phyloP scores from a whole-genome alignment of 53 echinoderm and acorn worm genomes.

The Echinometra lucunter region DNA sequence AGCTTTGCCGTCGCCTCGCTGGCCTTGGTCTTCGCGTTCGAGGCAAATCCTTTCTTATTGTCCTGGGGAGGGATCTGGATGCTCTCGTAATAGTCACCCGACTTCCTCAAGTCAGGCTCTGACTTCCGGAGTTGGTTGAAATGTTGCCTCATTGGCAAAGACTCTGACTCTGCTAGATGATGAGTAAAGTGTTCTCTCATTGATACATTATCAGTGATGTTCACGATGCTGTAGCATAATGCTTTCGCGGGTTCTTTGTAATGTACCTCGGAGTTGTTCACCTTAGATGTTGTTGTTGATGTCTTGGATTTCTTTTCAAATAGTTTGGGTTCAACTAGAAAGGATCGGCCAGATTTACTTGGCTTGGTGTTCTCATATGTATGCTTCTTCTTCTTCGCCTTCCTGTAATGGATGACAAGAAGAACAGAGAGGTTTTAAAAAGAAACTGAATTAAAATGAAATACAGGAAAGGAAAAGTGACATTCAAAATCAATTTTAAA shows the following conservation, averaged over 20 bases:
- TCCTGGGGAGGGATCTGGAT: slow-evolving; percentile 47
- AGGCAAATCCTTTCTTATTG: slow-evolving; percentile 35
- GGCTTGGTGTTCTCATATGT: slow-evolving; percentile 68
- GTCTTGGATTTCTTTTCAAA: slow-evolving; percentile 60
- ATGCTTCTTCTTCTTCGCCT: slow-evolving; percentile 70
- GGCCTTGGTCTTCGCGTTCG: slow-evolving; percentile 65
- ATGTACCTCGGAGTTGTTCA: not conserved
- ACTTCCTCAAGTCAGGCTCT: slow-evolving; percentile 62
- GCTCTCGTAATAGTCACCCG: slow-evolving; percentile 60
- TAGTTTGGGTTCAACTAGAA: slow-evolving; percentile 42
- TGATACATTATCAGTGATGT: slow-evolving; percentile 58
- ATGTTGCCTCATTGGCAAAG: slow-evolving; percentile 34
- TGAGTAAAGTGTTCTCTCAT: slow-evolving; percentile 33
- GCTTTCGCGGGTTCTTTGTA: slow-evolving; percentile 54
- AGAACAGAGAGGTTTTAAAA: not conserved
- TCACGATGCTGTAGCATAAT: slow-evolving; percentile 59
- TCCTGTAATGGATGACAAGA: slow-evolving; percentile 39
- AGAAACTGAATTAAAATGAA: not conserved
- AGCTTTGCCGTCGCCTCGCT: slow-evolving; percentile 59
- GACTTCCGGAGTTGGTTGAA: slow-evolving; percentile 48
- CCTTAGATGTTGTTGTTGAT: not conserved
- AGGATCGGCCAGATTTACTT: slow-evolving; percentile 40
- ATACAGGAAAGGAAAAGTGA: not conserved
- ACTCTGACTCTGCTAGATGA: slow-evolving; percentile 17
- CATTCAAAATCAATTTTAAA: not conserved